Conservation (phyloP, 1,140 invertebrate genomes). For the Ceratina calcarata region DNA sequence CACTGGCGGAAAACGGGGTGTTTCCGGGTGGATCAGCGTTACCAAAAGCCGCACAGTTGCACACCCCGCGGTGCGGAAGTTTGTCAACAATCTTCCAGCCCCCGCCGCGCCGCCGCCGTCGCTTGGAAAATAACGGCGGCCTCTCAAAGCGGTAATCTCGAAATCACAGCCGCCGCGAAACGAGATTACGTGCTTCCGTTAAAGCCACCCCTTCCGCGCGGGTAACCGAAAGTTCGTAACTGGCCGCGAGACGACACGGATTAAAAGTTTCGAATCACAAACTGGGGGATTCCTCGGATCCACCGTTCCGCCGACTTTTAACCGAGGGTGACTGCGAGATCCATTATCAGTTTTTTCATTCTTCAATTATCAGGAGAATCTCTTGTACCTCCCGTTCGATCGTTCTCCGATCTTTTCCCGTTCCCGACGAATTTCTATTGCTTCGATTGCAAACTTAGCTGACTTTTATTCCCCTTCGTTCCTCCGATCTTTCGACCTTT, state of each 20-base stretch:
- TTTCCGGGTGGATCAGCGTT: constrained; percentile 18
- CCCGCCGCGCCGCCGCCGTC: background rate
- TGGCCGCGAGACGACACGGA: constrained; percentile 38
- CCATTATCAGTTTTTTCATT: background rate
- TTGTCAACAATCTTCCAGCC: constrained; percentile 48
- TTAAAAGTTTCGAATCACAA: constrained; percentile 33
- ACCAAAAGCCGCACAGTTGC: constrained; percentile 19
- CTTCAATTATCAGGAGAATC: background rate
- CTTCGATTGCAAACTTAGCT: too few relatives aligned
- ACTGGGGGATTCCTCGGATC: constrained; percentile 5
- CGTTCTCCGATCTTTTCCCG: background rate
- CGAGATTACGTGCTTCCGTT: constrained; percentile 41
- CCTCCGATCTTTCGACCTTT: too few relatives aligned
- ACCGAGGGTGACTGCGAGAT: background rate
- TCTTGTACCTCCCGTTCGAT: too few relatives aligned
- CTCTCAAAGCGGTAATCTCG: constrained; percentile 37
- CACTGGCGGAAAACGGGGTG: background rate
- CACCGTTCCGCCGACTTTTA: background rate
- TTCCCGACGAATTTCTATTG: too few relatives aligned
- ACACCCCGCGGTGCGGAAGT: constrained; percentile 17
- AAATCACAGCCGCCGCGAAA: constrained; percentile 29
- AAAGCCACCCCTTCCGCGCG: background rate
- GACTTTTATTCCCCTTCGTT: too few relatives aligned
- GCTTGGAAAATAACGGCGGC: constrained; percentile 10
- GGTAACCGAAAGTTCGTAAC: constrained; percentile 31